These are phyloP conservation scores for Hermaeophaga mercurialis DNA, from an alignment of 2,888 invertebrate species.

Conservation along the genomic window DNA sequence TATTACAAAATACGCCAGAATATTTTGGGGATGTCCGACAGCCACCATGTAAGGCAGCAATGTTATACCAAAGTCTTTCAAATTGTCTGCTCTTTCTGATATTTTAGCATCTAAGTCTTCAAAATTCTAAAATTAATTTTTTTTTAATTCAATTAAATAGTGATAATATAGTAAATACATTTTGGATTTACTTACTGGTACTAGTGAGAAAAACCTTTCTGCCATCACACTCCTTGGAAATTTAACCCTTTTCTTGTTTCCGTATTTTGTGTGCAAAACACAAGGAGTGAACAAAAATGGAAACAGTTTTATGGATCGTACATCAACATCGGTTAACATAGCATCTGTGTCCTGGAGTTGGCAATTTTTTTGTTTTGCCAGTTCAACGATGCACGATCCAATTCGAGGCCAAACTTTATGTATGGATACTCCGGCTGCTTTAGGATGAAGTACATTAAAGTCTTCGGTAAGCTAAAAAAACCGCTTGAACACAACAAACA, in stretches of 20 bases:
- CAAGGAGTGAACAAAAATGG: constrained; percentile 24
- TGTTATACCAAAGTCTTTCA: constrained; percentile 15
- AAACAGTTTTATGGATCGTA: constrained; percentile 18
- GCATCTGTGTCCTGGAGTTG: constrained; percentile 17
- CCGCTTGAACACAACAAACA: too few relatives aligned
- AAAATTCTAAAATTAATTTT: constrained; percentile 11
- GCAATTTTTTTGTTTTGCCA: constrained; percentile 20
- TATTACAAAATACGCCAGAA: constrained; percentile 20
- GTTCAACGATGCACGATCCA: constrained; percentile 16
- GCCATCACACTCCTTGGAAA: constrained; percentile 21
- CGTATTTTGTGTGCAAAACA: background rate
- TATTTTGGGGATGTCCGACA: constrained; percentile 11
- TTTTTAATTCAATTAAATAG: background rate
- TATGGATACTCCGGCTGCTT: constrained; percentile 9
- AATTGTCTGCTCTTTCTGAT: constrained; percentile 4
- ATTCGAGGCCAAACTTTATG: constrained; percentile 23
- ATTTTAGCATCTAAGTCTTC: constrained; percentile 18
- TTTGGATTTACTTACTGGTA: constrained; percentile 22
- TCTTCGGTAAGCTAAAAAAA: constrained; percentile 24
- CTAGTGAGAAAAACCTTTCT: constrained; percentile 25
- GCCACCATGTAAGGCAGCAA: constrained; percentile 25
- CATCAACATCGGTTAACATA: constrained; percentile 1
- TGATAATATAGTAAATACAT: too few relatives aligned
- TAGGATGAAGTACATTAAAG: constrained; percentile 20
- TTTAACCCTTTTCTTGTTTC: constrained; percentile 16